These are phyloP conservation scores for Spatula clypeata DNA, from an alignment of 2,797 vertebrate genomes.

Conservation along the genomic window DNA sequence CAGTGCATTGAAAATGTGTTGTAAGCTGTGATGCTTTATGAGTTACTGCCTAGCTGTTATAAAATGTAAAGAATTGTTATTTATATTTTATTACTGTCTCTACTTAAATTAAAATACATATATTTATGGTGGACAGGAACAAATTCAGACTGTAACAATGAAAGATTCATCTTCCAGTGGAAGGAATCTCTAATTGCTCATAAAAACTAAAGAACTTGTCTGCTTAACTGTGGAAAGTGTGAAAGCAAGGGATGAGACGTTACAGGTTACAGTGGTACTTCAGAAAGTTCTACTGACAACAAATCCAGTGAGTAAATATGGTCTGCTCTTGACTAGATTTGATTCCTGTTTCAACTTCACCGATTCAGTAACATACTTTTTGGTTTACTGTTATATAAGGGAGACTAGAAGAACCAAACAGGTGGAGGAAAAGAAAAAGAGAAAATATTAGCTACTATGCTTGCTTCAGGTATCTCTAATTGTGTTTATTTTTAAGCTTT, in stretches of 20 bases:
- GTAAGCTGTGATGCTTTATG: background rate
- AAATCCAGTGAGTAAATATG: background rate
- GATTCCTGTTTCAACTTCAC: background rate
- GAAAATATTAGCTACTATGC: background rate
- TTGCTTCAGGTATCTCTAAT: background rate
- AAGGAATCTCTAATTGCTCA: background rate
- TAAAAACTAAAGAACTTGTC: background rate
- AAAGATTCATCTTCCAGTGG: background rate
- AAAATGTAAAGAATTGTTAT: background rate
- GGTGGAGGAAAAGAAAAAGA: background rate
- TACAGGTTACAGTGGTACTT: background rate
- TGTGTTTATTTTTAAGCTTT: background rate
- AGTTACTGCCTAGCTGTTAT: background rate
- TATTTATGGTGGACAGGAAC: background rate
- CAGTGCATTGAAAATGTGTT: conserved; percentile 4
- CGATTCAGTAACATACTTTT: background rate
- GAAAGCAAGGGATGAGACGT: background rate
- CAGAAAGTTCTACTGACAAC: background rate
- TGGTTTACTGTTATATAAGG: background rate
- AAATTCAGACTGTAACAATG: background rate
- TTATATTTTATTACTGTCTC: background rate
- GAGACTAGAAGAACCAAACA: background rate
- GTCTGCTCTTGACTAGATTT: background rate
- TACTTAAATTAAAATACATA: background rate
- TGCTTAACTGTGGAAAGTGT: background rate